Conservation (phyloP, 2,888 invertebrate species). For the Ischnus inquisitorius region DNA sequence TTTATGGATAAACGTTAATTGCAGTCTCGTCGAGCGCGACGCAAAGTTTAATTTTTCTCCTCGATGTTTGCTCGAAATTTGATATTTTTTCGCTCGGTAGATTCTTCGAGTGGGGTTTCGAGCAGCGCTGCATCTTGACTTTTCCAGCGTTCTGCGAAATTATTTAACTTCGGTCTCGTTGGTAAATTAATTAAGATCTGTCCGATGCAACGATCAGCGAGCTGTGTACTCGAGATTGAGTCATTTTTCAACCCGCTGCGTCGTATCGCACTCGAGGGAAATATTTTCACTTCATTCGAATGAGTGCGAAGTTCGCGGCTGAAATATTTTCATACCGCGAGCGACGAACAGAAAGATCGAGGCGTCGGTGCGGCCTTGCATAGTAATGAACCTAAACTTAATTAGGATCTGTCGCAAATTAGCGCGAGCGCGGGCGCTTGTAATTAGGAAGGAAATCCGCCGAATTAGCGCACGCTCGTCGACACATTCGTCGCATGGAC, state of each 20-base stretch:
- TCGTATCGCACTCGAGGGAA: neutral
- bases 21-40: neutral
- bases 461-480: conserved; percentile 4
- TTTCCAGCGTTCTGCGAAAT: neutral
- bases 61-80: conserved; percentile 11
- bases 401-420: conserved; percentile 50
- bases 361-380: neutral
- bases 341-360: neutral
- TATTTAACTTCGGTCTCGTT: conserved; percentile 10
- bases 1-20: neutral
- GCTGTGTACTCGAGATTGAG: neutral
- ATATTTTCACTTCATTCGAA: conserved; percentile 35
- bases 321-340: conserved; percentile 13
- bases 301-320: conserved; percentile 3
- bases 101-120: conserved; percentile 1
- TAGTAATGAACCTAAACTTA: conserved; percentile 40
- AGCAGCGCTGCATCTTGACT: neutral
- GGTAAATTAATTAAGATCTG: conserved; percentile 25
- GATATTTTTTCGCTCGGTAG: conserved; percentile 8
- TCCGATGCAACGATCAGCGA: neutral
- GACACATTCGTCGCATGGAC: conserved; percentile 26
- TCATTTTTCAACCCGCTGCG: conserved; percentile 27
- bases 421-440: conserved; percentile 17
- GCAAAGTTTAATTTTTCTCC: neutral
- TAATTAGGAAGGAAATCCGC: conserved; percentile 38